A percentile compares a stretch with the other conserved stretches of the same genome.
Conservation (phyloP, 2,888 invertebrate genomes). For the Lepas anatifera region DNA sequence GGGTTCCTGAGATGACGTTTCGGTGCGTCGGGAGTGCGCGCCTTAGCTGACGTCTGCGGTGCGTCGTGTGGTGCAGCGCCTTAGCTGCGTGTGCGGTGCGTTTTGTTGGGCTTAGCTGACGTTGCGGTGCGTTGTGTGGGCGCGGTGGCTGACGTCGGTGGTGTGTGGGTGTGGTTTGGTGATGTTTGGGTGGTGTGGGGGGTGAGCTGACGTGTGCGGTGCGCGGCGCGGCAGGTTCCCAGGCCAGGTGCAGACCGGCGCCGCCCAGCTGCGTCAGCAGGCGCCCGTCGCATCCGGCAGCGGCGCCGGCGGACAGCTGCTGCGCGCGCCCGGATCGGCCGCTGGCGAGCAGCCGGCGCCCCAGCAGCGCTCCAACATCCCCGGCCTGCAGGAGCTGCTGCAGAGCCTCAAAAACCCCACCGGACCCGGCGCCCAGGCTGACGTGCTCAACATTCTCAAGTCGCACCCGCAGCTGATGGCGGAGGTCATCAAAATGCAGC, state of each 20-base stretch:
- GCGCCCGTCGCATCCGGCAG: background rate
- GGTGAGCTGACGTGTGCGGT: no score
- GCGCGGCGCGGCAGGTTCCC: background rate
- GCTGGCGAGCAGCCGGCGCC: conserved; percentile 20
- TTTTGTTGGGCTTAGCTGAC: background rate
- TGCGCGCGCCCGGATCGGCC: background rate
- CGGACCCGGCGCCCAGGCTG: conserved; percentile 82
- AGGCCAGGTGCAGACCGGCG: background rate
- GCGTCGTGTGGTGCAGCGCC: no score
- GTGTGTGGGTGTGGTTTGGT: no score
- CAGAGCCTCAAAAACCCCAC: conserved; percentile 78
- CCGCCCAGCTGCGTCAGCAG: background rate
- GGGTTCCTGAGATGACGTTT: no score
- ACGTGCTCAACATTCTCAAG: conserved; percentile 77
- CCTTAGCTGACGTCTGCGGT: no score
- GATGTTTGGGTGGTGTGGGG: no score
- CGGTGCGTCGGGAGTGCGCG: no score
- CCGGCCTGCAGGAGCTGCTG: conserved; percentile 62
- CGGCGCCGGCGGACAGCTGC: background rate
- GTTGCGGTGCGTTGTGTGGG: background rate
- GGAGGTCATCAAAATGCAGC: conserved; percentile 24
- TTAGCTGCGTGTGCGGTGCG: background rate
- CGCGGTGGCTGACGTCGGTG: no score
- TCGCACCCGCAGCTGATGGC: conserved; percentile 92
- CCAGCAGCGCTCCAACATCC: conserved; percentile 32